A percentile compares a stretch with the other conserved stretches of the same genome.
These are phyloP conservation scores for Adelosebastes latens DNA, from an alignment of 2,797 vertebrate species.

Conservation along the genomic window DNA sequence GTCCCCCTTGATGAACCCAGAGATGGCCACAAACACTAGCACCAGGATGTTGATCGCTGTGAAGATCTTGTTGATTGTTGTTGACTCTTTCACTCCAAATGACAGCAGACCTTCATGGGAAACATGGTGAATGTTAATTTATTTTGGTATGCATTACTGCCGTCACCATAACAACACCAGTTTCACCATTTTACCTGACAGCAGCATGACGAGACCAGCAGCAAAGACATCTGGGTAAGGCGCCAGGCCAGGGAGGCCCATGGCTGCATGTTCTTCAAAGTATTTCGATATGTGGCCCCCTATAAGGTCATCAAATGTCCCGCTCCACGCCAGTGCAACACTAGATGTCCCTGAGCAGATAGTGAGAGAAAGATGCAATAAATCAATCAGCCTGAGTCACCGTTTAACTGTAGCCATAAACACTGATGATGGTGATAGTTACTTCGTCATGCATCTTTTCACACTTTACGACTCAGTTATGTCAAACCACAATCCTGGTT, in stretches of 20 bases:
- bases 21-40: constrained; percentile 86
- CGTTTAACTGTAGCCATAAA: constrained; percentile 47
- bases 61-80: constrained; percentile 88
- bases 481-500: not conserved
- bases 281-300: constrained; percentile 81
- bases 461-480: constrained; percentile 17
- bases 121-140: not conserved
- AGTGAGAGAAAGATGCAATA: constrained; percentile 23
- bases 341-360: constrained; percentile 87
- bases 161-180: not conserved
- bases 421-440: not conserved
- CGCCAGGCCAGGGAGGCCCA: constrained; percentile 83
- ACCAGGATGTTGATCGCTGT: constrained; percentile 86
- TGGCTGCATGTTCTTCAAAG: constrained; percentile 74
- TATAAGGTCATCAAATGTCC: constrained; percentile 89
- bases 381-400: constrained; percentile 39
- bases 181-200: constrained; percentile 82
- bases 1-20: constrained; percentile 88
- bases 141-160: not conserved
- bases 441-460: not conserved
- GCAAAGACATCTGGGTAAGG: constrained; percentile 89
- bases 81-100: constrained; percentile 91
- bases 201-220: constrained; percentile 83
- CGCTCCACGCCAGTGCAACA: constrained; percentile 89
- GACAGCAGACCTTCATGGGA: constrained; percentile 84